Percentiles rank a stretch among this genome's conserved stretches.
phyloP scores from a whole-genome alignment of 2,113 vertebrate genomes.

The Cinclus mexicanus region DNA sequence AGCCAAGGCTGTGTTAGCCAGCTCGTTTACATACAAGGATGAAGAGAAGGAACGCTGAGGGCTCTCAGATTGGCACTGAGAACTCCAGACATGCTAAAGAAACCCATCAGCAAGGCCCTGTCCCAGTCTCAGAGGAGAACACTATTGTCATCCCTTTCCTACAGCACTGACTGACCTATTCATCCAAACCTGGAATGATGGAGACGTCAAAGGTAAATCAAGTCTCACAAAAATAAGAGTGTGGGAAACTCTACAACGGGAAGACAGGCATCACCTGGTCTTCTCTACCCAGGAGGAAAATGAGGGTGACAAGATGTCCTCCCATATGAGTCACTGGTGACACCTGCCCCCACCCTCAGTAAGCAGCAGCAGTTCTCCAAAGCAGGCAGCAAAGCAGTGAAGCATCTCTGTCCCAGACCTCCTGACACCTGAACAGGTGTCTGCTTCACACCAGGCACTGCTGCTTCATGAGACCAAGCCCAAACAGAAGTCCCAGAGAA shows the following conservation, averaged over 20 bases:
- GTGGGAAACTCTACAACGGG: not conserved
- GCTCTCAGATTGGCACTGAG: not conserved
- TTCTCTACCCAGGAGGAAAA: not conserved
- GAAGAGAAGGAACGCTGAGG: not conserved
- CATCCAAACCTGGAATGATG: not conserved
- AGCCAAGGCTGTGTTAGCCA: too few species aligned
- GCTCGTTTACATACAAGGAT: rapidly evolving
- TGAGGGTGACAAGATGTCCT: not conserved
- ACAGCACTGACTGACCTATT: not conserved
- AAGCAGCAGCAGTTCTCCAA: not conserved
- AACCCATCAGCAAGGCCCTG: not conserved
- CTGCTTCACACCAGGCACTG: not conserved
- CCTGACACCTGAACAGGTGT: not conserved
- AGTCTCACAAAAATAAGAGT: not conserved
- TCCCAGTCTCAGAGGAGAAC: rapidly evolving
- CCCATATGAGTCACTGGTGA: not conserved
- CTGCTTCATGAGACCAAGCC: not conserved
- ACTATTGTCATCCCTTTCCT: not conserved
- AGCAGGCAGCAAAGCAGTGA: not conserved
- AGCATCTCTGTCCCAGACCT: not conserved
- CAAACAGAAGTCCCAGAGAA: not conserved
- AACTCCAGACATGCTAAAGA: rapidly evolving
- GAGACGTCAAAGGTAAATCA: not conserved
- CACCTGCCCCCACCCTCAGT: not conserved
- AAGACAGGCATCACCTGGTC: not conserved